Evolutionary conservation across 2,797 vertebrate species (phyloP).

Genomic region (Platalea minor): DNA sequence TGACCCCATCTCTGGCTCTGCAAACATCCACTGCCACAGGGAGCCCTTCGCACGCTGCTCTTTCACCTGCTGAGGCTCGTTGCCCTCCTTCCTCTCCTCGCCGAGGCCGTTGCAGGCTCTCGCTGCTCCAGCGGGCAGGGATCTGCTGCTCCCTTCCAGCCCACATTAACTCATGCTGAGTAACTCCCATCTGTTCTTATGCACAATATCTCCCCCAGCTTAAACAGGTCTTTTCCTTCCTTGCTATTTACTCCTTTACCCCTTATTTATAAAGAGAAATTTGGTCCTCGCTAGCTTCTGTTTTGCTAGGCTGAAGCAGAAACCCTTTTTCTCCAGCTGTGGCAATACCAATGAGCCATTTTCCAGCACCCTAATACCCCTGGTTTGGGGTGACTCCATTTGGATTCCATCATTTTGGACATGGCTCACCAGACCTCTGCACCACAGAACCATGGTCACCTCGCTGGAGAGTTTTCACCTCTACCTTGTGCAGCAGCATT

Average conservation of each 20-base stretch:
- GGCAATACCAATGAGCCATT: background rate
- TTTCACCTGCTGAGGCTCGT: too few relatives aligned
- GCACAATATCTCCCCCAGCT: background rate
- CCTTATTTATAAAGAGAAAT: background rate
- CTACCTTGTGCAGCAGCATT: background rate
- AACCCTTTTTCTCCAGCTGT: background rate
- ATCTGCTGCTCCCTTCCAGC: background rate
- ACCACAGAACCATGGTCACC: background rate
- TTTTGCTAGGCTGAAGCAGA: background rate
- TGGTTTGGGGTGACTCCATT: background rate
- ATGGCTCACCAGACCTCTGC: background rate
- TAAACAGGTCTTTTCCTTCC: background rate
- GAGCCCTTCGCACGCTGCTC: background rate
- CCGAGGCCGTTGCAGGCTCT: too few relatives aligned
- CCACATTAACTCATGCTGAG: rapidly evolving
- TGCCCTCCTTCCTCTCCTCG: background rate
- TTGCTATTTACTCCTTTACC: background rate
- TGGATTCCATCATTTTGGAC: background rate
- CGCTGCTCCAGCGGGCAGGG: rapidly evolving
- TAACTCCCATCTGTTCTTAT: background rate
- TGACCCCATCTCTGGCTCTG: too few relatives aligned
- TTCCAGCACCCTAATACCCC: background rate
- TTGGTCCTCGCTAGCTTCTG: background rate
- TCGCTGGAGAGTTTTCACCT: background rate
- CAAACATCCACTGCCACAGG: background rate